A percentile compares a stretch with the other conserved stretches of the same genome.
Evolutionary conservation across 2,797 vertebrate species (phyloP).

Genomic region (Pteropus rufus): DNA sequence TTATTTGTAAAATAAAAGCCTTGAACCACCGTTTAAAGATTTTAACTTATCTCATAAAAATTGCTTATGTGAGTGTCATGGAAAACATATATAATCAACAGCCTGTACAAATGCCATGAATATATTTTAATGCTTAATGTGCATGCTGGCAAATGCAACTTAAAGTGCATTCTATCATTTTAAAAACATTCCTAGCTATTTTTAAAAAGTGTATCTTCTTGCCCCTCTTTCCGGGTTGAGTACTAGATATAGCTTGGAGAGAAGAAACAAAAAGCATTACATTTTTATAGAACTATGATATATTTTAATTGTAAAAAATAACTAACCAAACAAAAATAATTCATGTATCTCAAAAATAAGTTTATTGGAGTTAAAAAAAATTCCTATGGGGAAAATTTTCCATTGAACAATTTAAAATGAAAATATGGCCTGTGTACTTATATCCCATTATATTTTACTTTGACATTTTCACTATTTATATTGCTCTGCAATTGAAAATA

Average conservation of each 20-base stretch:
- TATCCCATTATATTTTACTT: background rate
- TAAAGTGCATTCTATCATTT: background rate
- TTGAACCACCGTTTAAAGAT: conserved; percentile 50
- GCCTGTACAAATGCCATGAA: conserved; percentile 53
- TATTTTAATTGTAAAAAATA: conserved; percentile 20
- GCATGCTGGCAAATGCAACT: conserved; percentile 5
- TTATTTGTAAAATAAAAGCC: conserved; percentile 15
- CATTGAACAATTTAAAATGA: conserved; percentile 24
- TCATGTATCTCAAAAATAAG: background rate
- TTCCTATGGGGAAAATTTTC: conserved; percentile 16
- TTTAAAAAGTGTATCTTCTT: background rate
- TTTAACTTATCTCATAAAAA: conserved; percentile 56
- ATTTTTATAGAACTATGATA: conserved; percentile 26
- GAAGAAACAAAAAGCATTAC: background rate
- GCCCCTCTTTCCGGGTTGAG: background rate
- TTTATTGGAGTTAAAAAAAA: background rate
- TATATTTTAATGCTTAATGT: conserved; percentile 49
- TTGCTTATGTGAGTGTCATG: conserved; percentile 29
- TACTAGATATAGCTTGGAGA: background rate
- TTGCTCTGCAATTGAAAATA: conserved; percentile 33
- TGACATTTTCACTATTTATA: conserved; percentile 58
- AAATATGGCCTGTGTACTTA: background rate
- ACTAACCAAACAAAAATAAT: background rate
- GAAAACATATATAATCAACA: conserved; percentile 56
- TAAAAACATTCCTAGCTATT: background rate